phyloP scores from a whole-genome alignment of 1,140 invertebrate species.

The Lycorma delicatula region DNA sequence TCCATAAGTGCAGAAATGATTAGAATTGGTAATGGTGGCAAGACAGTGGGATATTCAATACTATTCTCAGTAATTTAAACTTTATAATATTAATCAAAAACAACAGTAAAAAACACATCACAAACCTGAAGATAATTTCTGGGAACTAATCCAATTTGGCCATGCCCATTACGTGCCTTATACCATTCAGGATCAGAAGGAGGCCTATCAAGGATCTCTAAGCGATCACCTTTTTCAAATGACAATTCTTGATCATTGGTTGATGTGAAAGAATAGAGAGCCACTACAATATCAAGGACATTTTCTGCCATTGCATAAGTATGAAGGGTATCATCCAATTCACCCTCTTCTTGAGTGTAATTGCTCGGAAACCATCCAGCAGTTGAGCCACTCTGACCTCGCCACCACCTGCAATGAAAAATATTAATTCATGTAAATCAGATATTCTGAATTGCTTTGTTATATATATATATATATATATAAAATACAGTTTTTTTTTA shows the following conservation, averaged over 20 bases:
- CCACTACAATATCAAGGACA: constrained; percentile 88
- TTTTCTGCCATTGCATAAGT: constrained; percentile 89
- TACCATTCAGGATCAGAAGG: constrained; percentile 96
- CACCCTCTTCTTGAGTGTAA: constrained; percentile 87
- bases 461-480: no score
- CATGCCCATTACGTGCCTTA: constrained; percentile 85
- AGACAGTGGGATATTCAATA: not conserved
- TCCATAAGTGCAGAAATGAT: no score
- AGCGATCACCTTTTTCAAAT: constrained; percentile 90
- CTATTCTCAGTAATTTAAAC: not conserved
- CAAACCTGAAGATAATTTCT: constrained; percentile 82
- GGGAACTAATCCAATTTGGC: constrained; percentile 87
- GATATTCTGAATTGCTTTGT: no score
- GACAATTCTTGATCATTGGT: constrained; percentile 95
- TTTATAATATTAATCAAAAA: no score
- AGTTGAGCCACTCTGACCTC: constrained; percentile 73
- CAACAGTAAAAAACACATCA: no score
- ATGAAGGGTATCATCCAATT: constrained; percentile 71
- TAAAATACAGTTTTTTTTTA: no score
- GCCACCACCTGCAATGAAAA: constrained; percentile 74
- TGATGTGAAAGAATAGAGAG: constrained; percentile 87
- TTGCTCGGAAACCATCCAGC: constrained; percentile 97
- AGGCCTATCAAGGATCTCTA: constrained; percentile 92
- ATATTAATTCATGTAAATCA: not conserved
- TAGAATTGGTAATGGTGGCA: no score